Evolutionary conservation across 1,140 invertebrate genomes (phyloP), one percentile per base, ranked within the genome.

Genomic region (Ectropis grisescens): DNA sequence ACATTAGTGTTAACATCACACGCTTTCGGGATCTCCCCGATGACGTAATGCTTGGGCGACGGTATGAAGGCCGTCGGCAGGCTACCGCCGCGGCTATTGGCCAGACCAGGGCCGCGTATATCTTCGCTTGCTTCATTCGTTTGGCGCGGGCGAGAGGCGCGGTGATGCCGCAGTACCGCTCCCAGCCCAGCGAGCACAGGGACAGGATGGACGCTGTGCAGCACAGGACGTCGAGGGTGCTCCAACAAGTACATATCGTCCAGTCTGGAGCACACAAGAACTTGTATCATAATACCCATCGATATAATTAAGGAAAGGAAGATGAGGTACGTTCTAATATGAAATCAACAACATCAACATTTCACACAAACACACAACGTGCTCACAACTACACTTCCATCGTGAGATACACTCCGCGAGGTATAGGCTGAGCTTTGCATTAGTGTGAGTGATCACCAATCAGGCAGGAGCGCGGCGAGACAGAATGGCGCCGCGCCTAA

Each of bases 171-270:
- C 84, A 80, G 66, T 87, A 89, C 0, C 88, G 71, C 60, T 90
- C 89, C 42, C 89, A 82, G 15, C 85, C 86, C 9, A 89, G 84
- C 5, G 82, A 83, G 49, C 87, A 88, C 2, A 89, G 75, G 7
- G 87, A 88, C 9, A 88, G 68, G 36, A 89, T 89, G 12, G 85
- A 87, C 1, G 88, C 87, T 2, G 87, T 89, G 55, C 88, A 88
- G 58, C 86, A 88, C 1, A 89, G 58, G 6, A 89, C 87, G 57
- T 89, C 87, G 14, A 86, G 59, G 0, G 85, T 84, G 8, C 85
- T 84, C 88, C 88, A 89, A 15, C 84, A 71, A 7, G 82, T 74
- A 49, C 89, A 90, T 31, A 88, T 76, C 1, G 66, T 53, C 22
- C 72, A 61, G 19, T 85, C 86, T 71, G 84, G 58, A 49, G 82